A percentile compares a stretch with the other conserved stretches of the same genome.
These are phyloP conservation scores for Drosophila lacertosa DNA, from an alignment of 1,140 invertebrate genomes.

Conservation along the genomic window DNA sequence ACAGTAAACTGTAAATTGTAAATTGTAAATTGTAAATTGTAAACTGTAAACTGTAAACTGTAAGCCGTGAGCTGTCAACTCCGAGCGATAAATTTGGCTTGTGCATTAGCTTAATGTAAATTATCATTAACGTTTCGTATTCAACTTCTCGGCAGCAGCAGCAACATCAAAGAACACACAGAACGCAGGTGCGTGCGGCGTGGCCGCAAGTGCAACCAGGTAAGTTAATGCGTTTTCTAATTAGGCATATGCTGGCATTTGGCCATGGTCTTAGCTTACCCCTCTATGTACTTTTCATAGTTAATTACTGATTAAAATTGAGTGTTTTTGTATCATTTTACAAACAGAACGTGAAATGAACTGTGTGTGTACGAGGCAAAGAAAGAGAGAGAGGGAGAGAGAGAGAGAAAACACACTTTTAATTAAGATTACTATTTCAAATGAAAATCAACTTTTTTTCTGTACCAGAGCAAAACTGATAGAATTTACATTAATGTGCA, in stretches of 20 bases:
- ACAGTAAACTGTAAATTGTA: constrained; percentile 1
- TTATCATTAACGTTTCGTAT: constrained; percentile 42
- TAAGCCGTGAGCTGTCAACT: not conserved
- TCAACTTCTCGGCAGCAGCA: constrained; percentile 31
- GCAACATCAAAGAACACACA: not conserved
- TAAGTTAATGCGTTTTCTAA: constrained; percentile 16
- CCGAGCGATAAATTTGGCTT: not conserved
- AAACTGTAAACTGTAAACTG: no score
- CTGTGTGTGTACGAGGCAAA: not conserved
- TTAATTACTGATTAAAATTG: not conserved
- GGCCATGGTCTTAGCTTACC: not conserved
- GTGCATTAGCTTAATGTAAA: constrained; percentile 18
- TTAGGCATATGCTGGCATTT: constrained; percentile 1
- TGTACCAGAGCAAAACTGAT: no score
- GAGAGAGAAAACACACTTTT: no score
- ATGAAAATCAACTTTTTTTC: not conserved
- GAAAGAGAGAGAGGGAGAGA: not conserved
- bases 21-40: no score
- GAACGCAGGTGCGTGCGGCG: constrained; percentile 6
- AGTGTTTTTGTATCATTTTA: constrained; percentile 1
- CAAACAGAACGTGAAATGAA: not conserved
- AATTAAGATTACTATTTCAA: no score
- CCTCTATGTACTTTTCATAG: not conserved
- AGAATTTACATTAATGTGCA: no score
- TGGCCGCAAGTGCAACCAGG: constrained; percentile 24